Base-by-base conservation (phyloP, 2,113 vertebrate species). In the Pantherophis guttatus region DNA sequence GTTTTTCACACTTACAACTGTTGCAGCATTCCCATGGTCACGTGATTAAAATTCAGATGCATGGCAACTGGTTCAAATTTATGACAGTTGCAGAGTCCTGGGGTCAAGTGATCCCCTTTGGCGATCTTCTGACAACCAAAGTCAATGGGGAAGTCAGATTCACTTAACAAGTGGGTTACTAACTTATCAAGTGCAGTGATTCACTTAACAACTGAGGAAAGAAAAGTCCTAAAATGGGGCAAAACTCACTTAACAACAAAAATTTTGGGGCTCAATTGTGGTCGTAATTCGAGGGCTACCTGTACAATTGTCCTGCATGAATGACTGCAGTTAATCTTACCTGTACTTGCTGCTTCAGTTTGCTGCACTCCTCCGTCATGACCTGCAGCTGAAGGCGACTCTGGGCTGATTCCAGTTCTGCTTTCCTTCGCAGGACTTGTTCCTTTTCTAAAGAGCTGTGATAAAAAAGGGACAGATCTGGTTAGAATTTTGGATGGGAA, bases 341-440 rank as follows among this genome's bases (percentile, higher is more conserved):
- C 98, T 98, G 98, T 48, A 99, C 95, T 95, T 98, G 98, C 87
- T 94, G 97, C 62, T 97, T 98, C 59, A 99, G 98, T 94, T 98
- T 99, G 85, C 97, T 98, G 48, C 98, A 99, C 57, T 99, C 98
- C 3, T 98, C 98, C 19, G 97, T 98, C 94, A 99, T 95, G 6
- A 99, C 98, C 96, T 99, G 99, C 93, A 99, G 94, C 89, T 98
- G 98, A 19, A 99, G 98, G 2, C 99, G 98, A 96, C 98, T 99
- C 97, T 99, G 98, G 1, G 99, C 99, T 0, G 98, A 98, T 87
- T 99, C 99, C 96, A 99, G 96, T 95, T 99, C 99, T 0, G 98
- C 99, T 88, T 98, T 98, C 70, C 98, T 98, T 90, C 99, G 97
- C 81, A 98, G 90, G 92, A 93, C 96, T 90, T 99, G 98, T 94